These are phyloP conservation scores for Temnothorax rugatulus DNA, from an alignment of 2,888 invertebrate species.

Conservation along the genomic window DNA sequence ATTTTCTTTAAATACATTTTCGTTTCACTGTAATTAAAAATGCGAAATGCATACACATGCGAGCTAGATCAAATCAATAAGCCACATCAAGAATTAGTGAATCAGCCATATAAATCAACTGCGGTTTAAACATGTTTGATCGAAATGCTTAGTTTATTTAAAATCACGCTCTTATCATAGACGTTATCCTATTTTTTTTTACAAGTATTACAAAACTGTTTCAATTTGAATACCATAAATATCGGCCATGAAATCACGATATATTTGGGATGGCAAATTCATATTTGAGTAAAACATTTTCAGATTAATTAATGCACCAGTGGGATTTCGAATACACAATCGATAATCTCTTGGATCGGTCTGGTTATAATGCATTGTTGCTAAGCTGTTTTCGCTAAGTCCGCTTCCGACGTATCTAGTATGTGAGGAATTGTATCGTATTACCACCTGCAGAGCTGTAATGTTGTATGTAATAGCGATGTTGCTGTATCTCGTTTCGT, in stretches of 20 bases:
- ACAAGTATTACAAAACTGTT: constrained; percentile 25
- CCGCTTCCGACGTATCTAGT: constrained; percentile 27
- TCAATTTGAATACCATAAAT: constrained; percentile 16
- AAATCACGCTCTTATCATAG: constrained; percentile 35
- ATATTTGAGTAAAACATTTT: constrained; percentile 34
- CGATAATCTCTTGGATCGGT: constrained; percentile 33
- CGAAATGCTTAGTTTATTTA: constrained; percentile 19
- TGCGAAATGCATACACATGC: not conserved
- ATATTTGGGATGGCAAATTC: not conserved
- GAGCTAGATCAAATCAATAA: constrained; percentile 34
- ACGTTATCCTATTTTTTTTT: constrained; percentile 8
- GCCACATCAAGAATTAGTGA: constrained; percentile 21
- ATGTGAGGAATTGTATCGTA: constrained; percentile 25
- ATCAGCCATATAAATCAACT: constrained; percentile 42
- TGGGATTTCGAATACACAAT: constrained; percentile 16
- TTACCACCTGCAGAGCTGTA: constrained; percentile 32
- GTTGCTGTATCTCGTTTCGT: constrained; percentile 23
- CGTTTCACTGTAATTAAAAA: constrained; percentile 1
- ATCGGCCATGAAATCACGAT: not conserved
- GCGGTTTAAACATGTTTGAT: constrained; percentile 22
- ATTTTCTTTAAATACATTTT: not conserved
- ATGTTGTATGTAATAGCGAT: constrained; percentile 8
- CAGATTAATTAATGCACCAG: constrained; percentile 33
- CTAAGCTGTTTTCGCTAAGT: constrained; percentile 44
- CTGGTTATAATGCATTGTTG: constrained; percentile 14